Percentiles rank a stretch among this genome's conserved stretches.
These are phyloP conservation scores for Pristis pectinata DNA, from an alignment of 2,797 vertebrate species.

Conservation along the genomic window DNA sequence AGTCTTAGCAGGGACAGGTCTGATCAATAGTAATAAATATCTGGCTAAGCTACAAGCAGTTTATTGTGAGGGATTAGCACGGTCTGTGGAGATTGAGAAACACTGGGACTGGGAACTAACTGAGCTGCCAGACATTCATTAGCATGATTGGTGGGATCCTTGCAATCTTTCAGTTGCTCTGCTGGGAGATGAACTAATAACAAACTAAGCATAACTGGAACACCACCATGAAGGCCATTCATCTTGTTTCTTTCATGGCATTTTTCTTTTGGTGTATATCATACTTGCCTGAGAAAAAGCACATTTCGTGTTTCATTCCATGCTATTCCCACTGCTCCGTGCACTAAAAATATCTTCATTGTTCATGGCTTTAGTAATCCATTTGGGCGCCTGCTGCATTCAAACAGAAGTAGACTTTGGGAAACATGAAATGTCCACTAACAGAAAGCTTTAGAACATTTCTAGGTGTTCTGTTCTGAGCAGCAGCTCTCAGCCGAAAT, in stretches of 20 bases:
- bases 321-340: neutral
- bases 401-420: neutral
- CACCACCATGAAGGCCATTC: neutral
- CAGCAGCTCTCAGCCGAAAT: neutral
- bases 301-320: neutral
- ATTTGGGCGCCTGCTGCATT: neutral
- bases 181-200: slow-evolving; percentile 25
- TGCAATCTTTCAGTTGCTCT: slow-evolving; percentile 24
- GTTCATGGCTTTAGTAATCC: neutral
- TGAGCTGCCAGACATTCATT: slow-evolving; percentile 29
- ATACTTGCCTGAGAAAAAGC: neutral
- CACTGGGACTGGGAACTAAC: neutral
- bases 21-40: slow-evolving; percentile 99
- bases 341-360: neutral
- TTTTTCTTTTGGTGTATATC: neutral
- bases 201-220: neutral
- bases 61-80: slow-evolving; percentile 70
- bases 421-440: neutral
- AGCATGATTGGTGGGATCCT: slow-evolving; percentile 35
- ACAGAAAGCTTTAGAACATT: neutral
- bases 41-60: slow-evolving; percentile 73
- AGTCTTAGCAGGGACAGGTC: slow-evolving; percentile 86
- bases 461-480: neutral
- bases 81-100: slow-evolving; percentile 55
- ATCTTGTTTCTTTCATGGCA: neutral